Evolutionary conservation across 2,797 vertebrate species (phyloP), one percentile per base, ranked within the genome.

Genomic region (Glossophaga mutica): DNA sequence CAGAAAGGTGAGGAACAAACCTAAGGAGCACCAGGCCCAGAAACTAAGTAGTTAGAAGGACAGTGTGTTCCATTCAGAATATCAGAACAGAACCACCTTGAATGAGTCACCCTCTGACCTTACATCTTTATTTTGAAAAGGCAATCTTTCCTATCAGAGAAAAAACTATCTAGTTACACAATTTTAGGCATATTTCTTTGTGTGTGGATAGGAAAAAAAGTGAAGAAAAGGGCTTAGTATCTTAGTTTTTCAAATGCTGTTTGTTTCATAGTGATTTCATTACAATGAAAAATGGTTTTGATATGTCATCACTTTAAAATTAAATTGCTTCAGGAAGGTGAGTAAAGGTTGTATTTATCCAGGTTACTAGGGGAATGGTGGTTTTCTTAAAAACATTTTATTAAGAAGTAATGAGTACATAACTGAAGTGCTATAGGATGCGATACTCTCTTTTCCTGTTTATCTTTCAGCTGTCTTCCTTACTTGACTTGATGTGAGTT

Each of bases 381-480:
- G 59, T 91, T 96, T 95, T 92, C 70, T 44, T 90, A 93, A 94
- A 95, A 37, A 70, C 37, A 87, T 87, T 94, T 91, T 91, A 91
- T 78, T 96, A 74, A 73, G 84, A 86, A 89, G 16, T 74, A 93
- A 91, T 78, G 62, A 81, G 37, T 52, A 82, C 6, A 11, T 26
- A 76, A 85, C n/a, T 87, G 65, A 8, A 78, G 26, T 44, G 55
- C 48, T 79, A 44, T 42, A 24, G 22, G 55, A 57, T 57, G 26
- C 62, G 62, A 29, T 84, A 62, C 8, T 70, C 87, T 89, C 55
- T 94, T 91, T 91, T 68, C 22, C 16, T 32, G 37, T 90, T 87
- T 79, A 18, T 82, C 74, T 68, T 77, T 62, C 34, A 57, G 10
- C 26, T 94, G 22, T 83, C 94, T 79, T 84, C 42, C 37, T 92